Evolutionary conservation across 2,888 invertebrate genomes (phyloP), one percentile per base, ranked within the genome.

Genomic region (Phrixothrix hirtus): DNA sequence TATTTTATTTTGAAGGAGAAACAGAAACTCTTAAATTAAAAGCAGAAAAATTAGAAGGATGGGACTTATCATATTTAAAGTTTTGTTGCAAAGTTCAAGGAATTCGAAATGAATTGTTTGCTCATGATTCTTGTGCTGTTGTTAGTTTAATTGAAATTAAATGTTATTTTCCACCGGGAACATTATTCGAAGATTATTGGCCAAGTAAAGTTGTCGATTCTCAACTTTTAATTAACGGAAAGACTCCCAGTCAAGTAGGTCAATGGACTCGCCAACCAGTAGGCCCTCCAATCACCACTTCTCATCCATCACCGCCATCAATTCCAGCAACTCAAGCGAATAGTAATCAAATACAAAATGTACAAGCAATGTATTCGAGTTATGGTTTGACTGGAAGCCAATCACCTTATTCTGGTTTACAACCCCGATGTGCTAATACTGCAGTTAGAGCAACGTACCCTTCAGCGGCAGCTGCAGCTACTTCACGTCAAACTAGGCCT

Each of bases 11-110:
- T 68, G 90, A 90, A 75, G 93, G 93, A 61, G 92, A 92, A 78
- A 93, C 92, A n/a, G 93, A 93, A 74, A 92, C 91, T 78, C 79
- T 94, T 21, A 91, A 91, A 72, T 82, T 88, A 56, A 90, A 92
- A 71, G 90, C 93, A 1, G 89, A 92, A 68, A 87, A 90, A 73
- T 77, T 94, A 26, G 89, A 90, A 69, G 92, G 92, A 53, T 95
- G 94, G 95, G 93, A 94, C 76, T 77, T 94, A 61, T 91, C 93
- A 0, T 95, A 95, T 75, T 79, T 95, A 59, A 94, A 94, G 76
- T 93, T 95, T 75, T 94, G 94, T 77, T 94, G 94, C 77, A 94
- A 93, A 78, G 93, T 95, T 60, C 93, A 93, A 77, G 93, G 93
- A 41, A 93, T 94, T 63, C 80, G 93, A 59, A 93, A 92, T 70